Evolutionary conservation across 2,888 invertebrate species (phyloP).

Genomic region (Nycteola revayana): DNA sequence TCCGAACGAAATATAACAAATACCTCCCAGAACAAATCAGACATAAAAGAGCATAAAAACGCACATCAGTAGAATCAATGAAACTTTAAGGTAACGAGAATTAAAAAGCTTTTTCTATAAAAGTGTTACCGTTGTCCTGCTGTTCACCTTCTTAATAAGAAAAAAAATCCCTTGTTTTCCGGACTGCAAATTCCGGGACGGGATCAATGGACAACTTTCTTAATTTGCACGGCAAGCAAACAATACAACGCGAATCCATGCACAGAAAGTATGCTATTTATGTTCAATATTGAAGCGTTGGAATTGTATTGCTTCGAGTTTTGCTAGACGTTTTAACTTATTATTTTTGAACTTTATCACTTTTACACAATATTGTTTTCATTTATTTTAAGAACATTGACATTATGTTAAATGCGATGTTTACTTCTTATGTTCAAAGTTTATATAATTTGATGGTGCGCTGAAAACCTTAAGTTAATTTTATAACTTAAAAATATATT

Average conservation of each 20-base stretch:
- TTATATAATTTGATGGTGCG: too few species aligned
- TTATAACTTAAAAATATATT: too few species aligned
- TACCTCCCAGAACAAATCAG: constrained; percentile 53
- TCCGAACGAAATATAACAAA: constrained; percentile 54
- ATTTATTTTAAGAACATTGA: too few species aligned
- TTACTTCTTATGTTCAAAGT: too few species aligned
- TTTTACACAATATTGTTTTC: too few species aligned
- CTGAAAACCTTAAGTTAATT: too few species aligned
- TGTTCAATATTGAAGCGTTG: constrained; percentile 4
- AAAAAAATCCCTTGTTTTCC: constrained; percentile 34
- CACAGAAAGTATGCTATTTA: constrained; percentile 4
- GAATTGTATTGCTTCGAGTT: not conserved
- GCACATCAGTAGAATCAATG: too few species aligned
- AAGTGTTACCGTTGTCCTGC: too few species aligned
- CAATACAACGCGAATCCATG: constrained; percentile 17
- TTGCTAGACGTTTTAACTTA: too few species aligned
- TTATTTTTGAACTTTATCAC: too few species aligned
- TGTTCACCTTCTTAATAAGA: too few species aligned
- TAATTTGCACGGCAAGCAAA: constrained; percentile 39
- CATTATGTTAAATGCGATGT: too few species aligned
- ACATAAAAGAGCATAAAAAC: constrained; percentile 33
- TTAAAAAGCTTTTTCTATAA: constrained; percentile 20
- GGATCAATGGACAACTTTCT: constrained; percentile 51
- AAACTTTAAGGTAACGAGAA: constrained; percentile 34
- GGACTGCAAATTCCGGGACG: constrained; percentile 39